phyloP scores from a whole-genome alignment of 1,140 invertebrate species.

The Danaus melanippus region DNA sequence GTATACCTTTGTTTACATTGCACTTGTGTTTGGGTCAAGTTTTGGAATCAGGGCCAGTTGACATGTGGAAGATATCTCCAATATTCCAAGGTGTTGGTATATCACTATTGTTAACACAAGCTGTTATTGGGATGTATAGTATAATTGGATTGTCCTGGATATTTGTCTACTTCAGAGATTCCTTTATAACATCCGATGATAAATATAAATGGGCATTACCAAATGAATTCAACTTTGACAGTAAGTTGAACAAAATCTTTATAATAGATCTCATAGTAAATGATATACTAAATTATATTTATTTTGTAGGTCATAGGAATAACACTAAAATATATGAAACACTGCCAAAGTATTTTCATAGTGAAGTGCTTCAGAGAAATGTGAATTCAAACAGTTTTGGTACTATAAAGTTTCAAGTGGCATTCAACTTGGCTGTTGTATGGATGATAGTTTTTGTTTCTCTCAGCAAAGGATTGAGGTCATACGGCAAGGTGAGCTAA shows the following conservation, averaged over 20 bases:
- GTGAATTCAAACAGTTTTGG: constrained; percentile 76
- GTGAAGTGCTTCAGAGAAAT: constrained; percentile 83
- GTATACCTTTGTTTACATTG: constrained; percentile 88
- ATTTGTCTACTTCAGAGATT: constrained; percentile 90
- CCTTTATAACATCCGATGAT: constrained; percentile 87
- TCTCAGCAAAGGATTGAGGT: constrained; percentile 89
- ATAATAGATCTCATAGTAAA: background rate
- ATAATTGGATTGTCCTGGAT: constrained; percentile 91
- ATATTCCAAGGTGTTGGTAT: constrained; percentile 92
- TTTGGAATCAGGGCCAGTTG: constrained; percentile 85
- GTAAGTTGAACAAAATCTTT: constrained; percentile 53
- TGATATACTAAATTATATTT: constrained; percentile 1
- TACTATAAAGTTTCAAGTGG: constrained; percentile 87
- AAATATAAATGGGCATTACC: constrained; percentile 87
- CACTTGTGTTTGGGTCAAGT: constrained; percentile 90
- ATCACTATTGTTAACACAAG: constrained; percentile 84
- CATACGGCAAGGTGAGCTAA: constrained; percentile 83
- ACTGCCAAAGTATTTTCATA: constrained; percentile 87
- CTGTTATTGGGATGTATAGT: constrained; percentile 88
- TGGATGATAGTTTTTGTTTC: constrained; percentile 93
- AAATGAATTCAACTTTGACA: constrained; percentile 77
- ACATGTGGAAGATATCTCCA: constrained; percentile 95
- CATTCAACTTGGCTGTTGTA: constrained; percentile 90
- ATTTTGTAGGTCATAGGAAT: constrained; percentile 36
- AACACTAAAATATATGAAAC: constrained; percentile 80